Percentiles rank a stretch among this genome's conserved stretches.
Evolutionary conservation across 2,797 vertebrate species (phyloP).

Genomic region (Rhincodon typus): DNA sequence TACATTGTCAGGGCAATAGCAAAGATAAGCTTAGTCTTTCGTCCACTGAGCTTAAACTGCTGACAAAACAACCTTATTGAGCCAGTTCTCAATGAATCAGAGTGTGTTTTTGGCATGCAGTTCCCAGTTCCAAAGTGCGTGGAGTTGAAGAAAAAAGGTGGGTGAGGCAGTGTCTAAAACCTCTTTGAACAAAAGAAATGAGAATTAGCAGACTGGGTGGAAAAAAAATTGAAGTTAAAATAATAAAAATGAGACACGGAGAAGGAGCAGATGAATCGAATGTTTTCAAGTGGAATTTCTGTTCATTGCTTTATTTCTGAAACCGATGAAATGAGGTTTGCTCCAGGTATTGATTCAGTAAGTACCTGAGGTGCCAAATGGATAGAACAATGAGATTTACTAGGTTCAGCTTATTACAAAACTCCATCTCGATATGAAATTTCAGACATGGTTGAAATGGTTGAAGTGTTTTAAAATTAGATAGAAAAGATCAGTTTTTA

Average conservation of each 20-base stretch:
- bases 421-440: conserved; percentile 4
- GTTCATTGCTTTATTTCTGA: background rate
- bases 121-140: background rate
- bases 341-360: background rate
- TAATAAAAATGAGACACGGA: background rate
- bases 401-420: background rate
- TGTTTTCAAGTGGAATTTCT: background rate
- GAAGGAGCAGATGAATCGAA: background rate
- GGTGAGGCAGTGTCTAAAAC: background rate
- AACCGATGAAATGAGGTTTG: background rate
- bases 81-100: background rate
- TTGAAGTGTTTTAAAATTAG: conserved; percentile 13
- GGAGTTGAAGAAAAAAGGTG: background rate
- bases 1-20: background rate
- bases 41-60: background rate
- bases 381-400: background rate
- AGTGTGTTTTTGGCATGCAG: too few relatives aligned
- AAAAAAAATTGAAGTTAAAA: background rate
- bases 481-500: background rate
- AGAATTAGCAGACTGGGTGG: background rate
- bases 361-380: background rate
- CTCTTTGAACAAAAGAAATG: background rate
- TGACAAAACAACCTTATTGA: background rate
- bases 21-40: background rate
- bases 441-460: background rate